phyloP scores from a whole-genome alignment of 2,888 invertebrate species.

The Hypomecis atomaria region DNA sequence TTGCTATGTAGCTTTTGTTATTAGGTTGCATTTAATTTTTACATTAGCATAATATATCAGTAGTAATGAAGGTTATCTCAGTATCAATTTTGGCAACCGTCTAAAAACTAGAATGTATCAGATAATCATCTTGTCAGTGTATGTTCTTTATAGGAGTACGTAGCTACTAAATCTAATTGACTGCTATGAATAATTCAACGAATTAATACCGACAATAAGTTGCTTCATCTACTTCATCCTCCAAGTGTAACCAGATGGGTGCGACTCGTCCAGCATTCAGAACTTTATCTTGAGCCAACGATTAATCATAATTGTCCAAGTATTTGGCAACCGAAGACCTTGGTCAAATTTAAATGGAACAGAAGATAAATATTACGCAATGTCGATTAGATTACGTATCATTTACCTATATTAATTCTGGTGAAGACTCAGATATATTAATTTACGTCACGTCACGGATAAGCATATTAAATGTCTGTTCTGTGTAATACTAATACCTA shows the following conservation, averaged over 20 bases:
- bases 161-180: constrained; percentile 15
- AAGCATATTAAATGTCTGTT: too few relatives aligned
- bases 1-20: background rate
- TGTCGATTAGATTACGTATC: constrained; percentile 1
- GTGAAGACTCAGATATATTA: too few relatives aligned
- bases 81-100: constrained; percentile 13
- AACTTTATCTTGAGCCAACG: constrained; percentile 7
- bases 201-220: constrained; percentile 16
- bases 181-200: constrained; percentile 17
- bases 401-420: too few relatives aligned
- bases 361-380: constrained; percentile 20
- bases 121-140: constrained; percentile 15
- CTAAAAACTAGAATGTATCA: constrained; percentile 6
- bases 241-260: constrained; percentile 19
- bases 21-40: background rate
- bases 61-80: constrained; percentile 1
- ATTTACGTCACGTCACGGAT: too few relatives aligned
- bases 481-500: too few relatives aligned
- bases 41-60: constrained; percentile 1
- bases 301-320: constrained; percentile 21
- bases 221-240: constrained; percentile 17
- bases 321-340: constrained; percentile 19
- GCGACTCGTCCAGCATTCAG: constrained; percentile 12
- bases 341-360: constrained; percentile 17
- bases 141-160: constrained; percentile 4